Evolutionary conservation across 1,140 invertebrate species (phyloP), one percentile per base, ranked within the genome.

Genomic region (Ridgeia piscesae): DNA sequence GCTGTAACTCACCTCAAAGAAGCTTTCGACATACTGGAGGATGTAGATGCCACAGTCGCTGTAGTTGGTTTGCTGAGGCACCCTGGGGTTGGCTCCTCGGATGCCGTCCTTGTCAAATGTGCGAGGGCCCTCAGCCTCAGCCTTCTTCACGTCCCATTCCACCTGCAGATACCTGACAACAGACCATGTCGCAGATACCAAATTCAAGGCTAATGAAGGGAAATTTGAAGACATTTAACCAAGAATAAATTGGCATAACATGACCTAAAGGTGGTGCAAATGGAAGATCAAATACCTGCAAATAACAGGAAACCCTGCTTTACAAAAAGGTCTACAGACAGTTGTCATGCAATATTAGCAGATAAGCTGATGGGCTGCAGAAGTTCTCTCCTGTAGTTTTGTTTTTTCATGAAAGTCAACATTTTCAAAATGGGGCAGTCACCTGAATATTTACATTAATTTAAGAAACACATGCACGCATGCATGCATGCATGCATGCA

Each of bases 1-100:
- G 11, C 14, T 17, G 6, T 77, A 90, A 9, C 89, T 94, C 94
- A 97, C 96, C 94, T 96, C 94, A 94, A 99, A 99, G 96, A 99
- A 99, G 92, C 97, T 97, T 96, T 99, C 98, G 6, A 98, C 98
- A 97, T 99, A 99, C 95, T 99, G 98, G 50, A 99, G 96, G 88
- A 99, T 96, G 96, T 98, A 99, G 9, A 99, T 96, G 4, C 99
- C 99, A 96, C 99, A 99, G 96, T 99, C 99, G 88, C 98, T 98
- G 95, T 98, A 99, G 96, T 99, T 99, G 93, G 97, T 98, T 96
- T 99, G 99, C 95, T 99, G 98, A 33, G 99, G 99, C 92, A 99
- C 98, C 96, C 98, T 98, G 0, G 98, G 98, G 94, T 97, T 97
- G 91, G 97, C 97, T 4, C 98, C 98, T 90, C 94, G 93, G 48